Evolutionary conservation across 2,113 vertebrate genomes (phyloP), one percentile per base, ranked within the genome.

Genomic region (Ifrita kowaldi): DNA sequence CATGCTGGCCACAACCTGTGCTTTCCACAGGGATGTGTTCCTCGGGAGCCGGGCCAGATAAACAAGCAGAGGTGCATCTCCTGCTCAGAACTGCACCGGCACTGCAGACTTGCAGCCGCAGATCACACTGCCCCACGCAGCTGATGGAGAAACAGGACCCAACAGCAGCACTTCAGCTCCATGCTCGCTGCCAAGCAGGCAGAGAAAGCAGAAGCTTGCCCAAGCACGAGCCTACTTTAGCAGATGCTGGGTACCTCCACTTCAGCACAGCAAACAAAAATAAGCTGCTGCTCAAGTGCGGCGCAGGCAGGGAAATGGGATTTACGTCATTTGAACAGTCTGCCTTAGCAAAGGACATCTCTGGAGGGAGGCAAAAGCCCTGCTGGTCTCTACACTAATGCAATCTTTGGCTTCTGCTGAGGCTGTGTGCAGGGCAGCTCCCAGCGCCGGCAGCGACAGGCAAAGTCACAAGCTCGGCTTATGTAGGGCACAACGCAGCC

Each of bases 401-500:
- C 79, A 86, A 5, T 62, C 71, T 41, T 21, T 67, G 90, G 63
- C 75, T 77, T 71, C 83, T 50, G 75, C 93, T 10, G 53, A 65
- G 94, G 39, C 78, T 37, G 84, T 56, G 84, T 63, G 89, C 86
- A n/a, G 84, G 64, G 75, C 8, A 89, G 83, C 77, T 20, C 33
- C 16, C 77, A 3, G 39, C 11, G 68, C 89, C 90, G 32, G 30
- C 10, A 89, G 94, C 60, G 4, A 84, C 69, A 71, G 20, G 42
- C 87, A 4, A 63, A 90, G 91, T 71, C 90, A 92, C 86, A 22
- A 59, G 93, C 95, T 80, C 20, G 1, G 9, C n/a, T 33, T 76
- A 82, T 60, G 65, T 49, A 83, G 84, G 93, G 76, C 90, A 77
- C 21, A 56, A 47, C 33, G 53, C 79, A 84, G 80, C 90, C 68